Evolutionary conservation across 2,797 vertebrate species (phyloP), one percentile per base, ranked within the genome.

Genomic region (Argentina silus): DNA sequence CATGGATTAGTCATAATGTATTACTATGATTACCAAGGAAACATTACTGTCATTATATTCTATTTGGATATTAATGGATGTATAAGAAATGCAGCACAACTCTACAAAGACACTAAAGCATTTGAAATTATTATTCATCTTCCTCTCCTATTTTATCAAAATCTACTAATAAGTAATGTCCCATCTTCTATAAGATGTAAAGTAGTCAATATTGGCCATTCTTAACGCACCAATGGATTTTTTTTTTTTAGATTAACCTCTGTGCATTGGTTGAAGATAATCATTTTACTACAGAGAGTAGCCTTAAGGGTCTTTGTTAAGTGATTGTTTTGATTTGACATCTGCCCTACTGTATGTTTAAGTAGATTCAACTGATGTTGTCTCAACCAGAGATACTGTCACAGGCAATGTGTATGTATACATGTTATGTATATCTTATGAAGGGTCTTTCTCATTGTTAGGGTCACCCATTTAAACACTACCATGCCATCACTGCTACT

Each of bases 391-490:
- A 76, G 67, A 43, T 70, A 72, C 63, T 55, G 66, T 59, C 68
- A 73, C 2, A 19, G 15, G 51, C 36, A 72, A 75, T 27, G 27
- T 56, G 23, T 59, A 61, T 65, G 71, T 65, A 48, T n/a, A 56
- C 55, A 6, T 47, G 68, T 68, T 68, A 42, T 43, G 69, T 56
- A 51, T 78, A 56, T 15, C 48, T 75, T 74, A 19, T 68, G 69
- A 71, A 78, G 73, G 63, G 19, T 43, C 60, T 61, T 69, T 70
- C 21, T 73, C 51, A 70, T 76, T 48, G 68, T 55, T 73, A 71
- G 75, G 75, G 83, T 81, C 77, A 83, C 82, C 23, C 55, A 55
- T 79, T 81, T 78, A 82, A 84, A 83, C 36, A 69, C 69, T 62
- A 23, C 47, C 14, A 69, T 70, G 44, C n/a, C 72, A 23, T 69